Evolutionary conservation across 2,888 invertebrate species (phyloP), one percentile per base, ranked within the genome.

Genomic region (Bedellia somnulentella): DNA sequence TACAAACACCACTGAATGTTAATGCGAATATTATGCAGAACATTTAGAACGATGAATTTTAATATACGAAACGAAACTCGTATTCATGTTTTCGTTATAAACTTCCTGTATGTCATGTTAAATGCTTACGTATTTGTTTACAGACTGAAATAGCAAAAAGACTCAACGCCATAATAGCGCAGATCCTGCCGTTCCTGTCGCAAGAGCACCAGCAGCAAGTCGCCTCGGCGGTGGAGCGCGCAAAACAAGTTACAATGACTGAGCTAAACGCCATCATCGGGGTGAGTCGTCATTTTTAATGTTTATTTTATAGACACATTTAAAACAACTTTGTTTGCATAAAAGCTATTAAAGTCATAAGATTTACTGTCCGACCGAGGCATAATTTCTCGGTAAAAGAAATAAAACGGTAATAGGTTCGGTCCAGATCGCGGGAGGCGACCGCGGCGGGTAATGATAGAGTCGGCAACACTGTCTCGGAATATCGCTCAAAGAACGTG

Each of bases 81-180:
- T n/a, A n/a, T n/a, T n/a, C n/a, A n/a, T n/a, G n/a, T n/a, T n/a
- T n/a, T n/a, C n/a, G n/a, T n/a, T n/a, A n/a, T n/a, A n/a, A n/a
- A n/a, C n/a, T n/a, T n/a, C n/a, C n/a, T n/a, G n/a, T n/a, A n/a
- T n/a, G n/a, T n/a, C n/a, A n/a, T n/a, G n/a, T n/a, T n/a, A n/a
- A n/a, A n/a, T n/a, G n/a, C n/a, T n/a, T n/a, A n/a, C n/a, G n/a
- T n/a, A n/a, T n/a, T n/a, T n/a, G n/a, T n/a, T 83, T 86, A 33
- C 85, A 94, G 92, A 92, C 93, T 77, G 95, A 96, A 80, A 93
- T 95, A 61, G 91, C 91, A 45, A 96, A 95, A 79, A 82, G 94
- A 63, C 79, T 95, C 66, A 93, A 89, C 64, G 91, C 92, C 46
- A 93, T 94, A 57, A 91, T 93, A 62, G 91, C 88, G 47, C 93